Base-by-base conservation (phyloP, 2,888 invertebrate genomes). In the Herminia tarsipennalis region DNA sequence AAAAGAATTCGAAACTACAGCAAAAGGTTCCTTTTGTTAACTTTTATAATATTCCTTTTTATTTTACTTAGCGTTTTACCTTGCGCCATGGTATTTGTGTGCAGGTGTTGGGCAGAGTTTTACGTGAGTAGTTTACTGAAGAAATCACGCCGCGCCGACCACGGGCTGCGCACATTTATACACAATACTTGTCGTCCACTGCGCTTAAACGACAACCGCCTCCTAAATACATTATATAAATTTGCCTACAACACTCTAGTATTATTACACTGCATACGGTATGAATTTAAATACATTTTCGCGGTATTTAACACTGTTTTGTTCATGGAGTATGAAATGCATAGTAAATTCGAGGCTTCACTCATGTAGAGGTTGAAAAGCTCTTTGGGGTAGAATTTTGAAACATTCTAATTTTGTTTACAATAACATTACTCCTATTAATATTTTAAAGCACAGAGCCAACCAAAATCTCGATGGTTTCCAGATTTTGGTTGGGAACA, bases 61-160 rank as follows among this genome's bases (percentile, higher is more conserved):
- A 28, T 10, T 17, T 22, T 28, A 8, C 17, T 30, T 36, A 18
- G 27, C 12, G 53, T 44, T 17, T 1, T 41, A 16, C 0, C 4
- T 73, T 70, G 46, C 14, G 38, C 65, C 70, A 56, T 34, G 36
- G 3, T 42, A 35, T 57, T 36, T 57, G 53, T 64, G 73, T 71
- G 78, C 84, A 83, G 81, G 83, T 82, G 82, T 69, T 72, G 76
- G 77, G 71, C 70, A 66, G 70, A 71, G 70, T 74, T 78, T 76
- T 83, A 86, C 85, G 85, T 86, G 85, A 84, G 80, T 70, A 76
- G 79, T 76, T 75, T 86, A 78, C 81, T 70, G 72, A 84, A 77
- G 82, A 77, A 82, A 83, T 84, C 81, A 77, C 77, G 73, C 61
- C 66, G 57, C 76, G 73, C 61, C 65, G 57, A 58, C 58, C 61